Conservation (phyloP, 2,113 vertebrate genomes). For the Ceyx melanurus region DNA sequence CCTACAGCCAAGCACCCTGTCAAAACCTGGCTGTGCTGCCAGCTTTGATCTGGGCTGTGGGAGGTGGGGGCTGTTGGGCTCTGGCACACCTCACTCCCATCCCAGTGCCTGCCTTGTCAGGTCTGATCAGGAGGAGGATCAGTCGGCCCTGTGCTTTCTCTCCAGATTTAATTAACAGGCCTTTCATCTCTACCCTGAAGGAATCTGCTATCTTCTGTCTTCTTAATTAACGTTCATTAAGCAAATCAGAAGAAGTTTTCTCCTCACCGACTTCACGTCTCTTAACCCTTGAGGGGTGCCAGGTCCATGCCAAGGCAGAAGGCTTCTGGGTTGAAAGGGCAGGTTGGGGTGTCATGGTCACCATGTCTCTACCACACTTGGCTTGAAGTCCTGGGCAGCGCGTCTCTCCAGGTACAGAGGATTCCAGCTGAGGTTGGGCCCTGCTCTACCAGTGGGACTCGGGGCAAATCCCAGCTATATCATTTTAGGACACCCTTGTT, state of each 20-base stretch:
- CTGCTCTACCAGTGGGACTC: background rate
- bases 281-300: conserved; percentile 67
- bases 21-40: fast-evolving
- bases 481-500: background rate
- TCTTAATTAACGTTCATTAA: conserved; percentile 93
- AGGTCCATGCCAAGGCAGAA: background rate
- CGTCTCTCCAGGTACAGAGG: background rate
- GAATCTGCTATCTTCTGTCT: conserved; percentile 86
- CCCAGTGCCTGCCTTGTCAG: conserved; percentile 57
- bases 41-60: background rate
- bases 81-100: background rate
- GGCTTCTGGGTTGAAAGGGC: background rate
- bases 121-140: conserved; percentile 67
- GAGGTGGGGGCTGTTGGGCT: background rate
- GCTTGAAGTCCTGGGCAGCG: background rate
- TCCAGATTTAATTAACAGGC: conserved; percentile 87
- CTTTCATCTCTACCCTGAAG: conserved; percentile 87
- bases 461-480: background rate
- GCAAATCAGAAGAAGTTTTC: conserved; percentile 83
- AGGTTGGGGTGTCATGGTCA: background rate
- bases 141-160: conserved; percentile 59
- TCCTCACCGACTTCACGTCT: conserved; percentile 16
- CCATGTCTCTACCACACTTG: fast-evolving
- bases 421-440: background rate
- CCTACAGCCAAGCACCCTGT: fast-evolving